A percentile compares a stretch with the other conserved stretches of the same genome.
phyloP scores from a whole-genome alignment of 2,888 invertebrate species.

The Ormia ochracea region DNA sequence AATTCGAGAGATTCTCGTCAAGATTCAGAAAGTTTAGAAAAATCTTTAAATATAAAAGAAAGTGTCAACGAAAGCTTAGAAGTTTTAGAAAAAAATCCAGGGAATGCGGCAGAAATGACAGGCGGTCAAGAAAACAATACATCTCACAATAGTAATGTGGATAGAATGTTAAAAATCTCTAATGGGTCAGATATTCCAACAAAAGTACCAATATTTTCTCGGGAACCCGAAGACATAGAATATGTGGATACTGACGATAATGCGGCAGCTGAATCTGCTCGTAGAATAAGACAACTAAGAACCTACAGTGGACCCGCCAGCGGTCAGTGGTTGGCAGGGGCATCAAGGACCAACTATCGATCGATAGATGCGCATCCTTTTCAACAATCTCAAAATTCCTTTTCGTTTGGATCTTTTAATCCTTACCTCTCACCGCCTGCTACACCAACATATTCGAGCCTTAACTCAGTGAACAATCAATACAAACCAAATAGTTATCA shows the following conservation, averaged over 20 bases:
- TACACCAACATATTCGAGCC: slow-evolving; percentile 50
- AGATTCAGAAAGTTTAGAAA: neutral
- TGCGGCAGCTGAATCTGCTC: slow-evolving; percentile 68
- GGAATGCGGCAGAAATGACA: neutral
- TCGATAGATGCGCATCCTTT: slow-evolving; percentile 69
- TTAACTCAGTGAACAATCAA: slow-evolving; percentile 48
- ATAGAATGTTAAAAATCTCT: neutral
- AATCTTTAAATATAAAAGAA: neutral
- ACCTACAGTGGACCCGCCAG: slow-evolving; percentile 62
- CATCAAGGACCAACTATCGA: slow-evolving; percentile 66
- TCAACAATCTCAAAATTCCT: slow-evolving; percentile 61
- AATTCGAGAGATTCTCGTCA: neutral
- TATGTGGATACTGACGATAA: slow-evolving; percentile 65
- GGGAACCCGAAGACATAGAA: slow-evolving; percentile 59
- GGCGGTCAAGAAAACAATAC: neutral
- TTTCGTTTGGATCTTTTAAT: slow-evolving; percentile 71
- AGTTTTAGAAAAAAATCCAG: neutral
- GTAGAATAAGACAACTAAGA: slow-evolving; percentile 73
- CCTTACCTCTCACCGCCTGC: slow-evolving; percentile 73
- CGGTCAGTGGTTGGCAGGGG: slow-evolving; percentile 64
- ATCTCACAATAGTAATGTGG: neutral
- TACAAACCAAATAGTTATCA: slow-evolving; percentile 48
- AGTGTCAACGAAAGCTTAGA: neutral
- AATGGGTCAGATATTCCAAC: neutral
- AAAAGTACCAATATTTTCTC: slow-evolving; percentile 33